Evolutionary conservation across 2,797 vertebrate genomes (phyloP), one percentile per base, ranked within the genome.

Genomic region (Gadopsis bispinosus): DNA sequence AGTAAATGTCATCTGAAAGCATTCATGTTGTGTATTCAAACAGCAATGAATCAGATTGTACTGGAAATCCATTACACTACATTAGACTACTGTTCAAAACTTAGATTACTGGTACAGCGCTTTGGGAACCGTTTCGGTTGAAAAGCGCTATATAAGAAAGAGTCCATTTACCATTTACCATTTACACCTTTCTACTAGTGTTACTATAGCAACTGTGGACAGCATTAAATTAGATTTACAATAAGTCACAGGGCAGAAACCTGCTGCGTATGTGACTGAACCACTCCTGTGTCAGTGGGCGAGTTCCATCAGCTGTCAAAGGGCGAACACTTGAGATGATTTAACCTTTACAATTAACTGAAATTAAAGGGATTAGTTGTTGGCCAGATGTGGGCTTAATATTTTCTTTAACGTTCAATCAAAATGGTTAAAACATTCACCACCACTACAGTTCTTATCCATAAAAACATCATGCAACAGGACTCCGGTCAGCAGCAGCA

Each of bases 161-260:
- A n/a, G n/a, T n/a, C n/a, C n/a, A n/a, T n/a, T n/a, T n/a, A n/a
- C n/a, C n/a, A n/a, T n/a, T n/a, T n/a, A n/a, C n/a, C n/a, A n/a
- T n/a, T n/a, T n/a, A n/a, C 26, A 26, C 26, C 16, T 45, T 35
- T 79, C n/a, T 68, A n/a, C 1, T 7, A 13, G 5, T 39, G 73
- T 79, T 76, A 68, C 83, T 55, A 69, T 73, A 31, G 70, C 71
- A 84, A 64, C 69, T 29, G 41, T 39, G 7, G 11, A 62, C 48
- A 63, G 58, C 31, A 22, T 60, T 66, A 69, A 73, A 48, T 41
- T 56, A 45, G 17, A 39, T 53, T 39, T 66, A 48, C 20, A 47
- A 39, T 56, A 8, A 68, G 17, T 22, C 33, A n/a, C 47, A 5
- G 35, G 56, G 29, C 13, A 20, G 31, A 60, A 66, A 53, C 22